Conservation (phyloP, 1,140 invertebrate genomes). For the Drosophila dunni region DNA sequence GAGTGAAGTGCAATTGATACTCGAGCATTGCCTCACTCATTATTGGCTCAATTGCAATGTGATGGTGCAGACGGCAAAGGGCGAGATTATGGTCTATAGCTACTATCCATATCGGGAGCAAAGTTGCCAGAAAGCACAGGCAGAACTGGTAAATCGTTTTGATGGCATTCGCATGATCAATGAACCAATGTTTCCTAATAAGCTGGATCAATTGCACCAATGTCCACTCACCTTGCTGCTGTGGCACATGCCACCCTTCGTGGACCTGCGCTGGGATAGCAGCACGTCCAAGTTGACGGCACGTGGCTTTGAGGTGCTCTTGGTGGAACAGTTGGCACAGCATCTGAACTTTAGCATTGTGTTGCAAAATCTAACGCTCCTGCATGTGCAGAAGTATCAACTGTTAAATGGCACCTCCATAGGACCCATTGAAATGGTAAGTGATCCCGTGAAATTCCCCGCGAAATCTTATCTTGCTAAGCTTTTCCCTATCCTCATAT, state of each 20-base stretch:
- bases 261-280: constrained; percentile 30
- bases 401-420: constrained; percentile 34
- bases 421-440: constrained; percentile 58
- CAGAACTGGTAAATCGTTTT: constrained; percentile 61
- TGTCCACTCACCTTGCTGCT: constrained; percentile 59
- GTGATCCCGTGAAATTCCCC: not conserved
- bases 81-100: constrained; percentile 68
- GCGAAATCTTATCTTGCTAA: too few species aligned
- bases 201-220: constrained; percentile 61
- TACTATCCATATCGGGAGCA: constrained; percentile 62
- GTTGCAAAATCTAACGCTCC: constrained; percentile 33
- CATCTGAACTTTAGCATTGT: constrained; percentile 58
- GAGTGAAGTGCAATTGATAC: constrained; percentile 50
- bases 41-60: constrained; percentile 76
- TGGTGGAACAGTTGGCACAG: constrained; percentile 53
- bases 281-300: not conserved
- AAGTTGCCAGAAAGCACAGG: constrained; percentile 44
- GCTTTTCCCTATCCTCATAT: fast-evolving
- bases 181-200: constrained; percentile 63
- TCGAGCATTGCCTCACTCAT: constrained; percentile 63
- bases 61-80: constrained; percentile 67
- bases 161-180: constrained; percentile 48
- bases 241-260: constrained; percentile 69
- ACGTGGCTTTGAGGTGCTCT: constrained; percentile 63
- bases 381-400: constrained; percentile 28